Base-by-base conservation (phyloP, 1,140 invertebrate species). In the Pissodes strobi region DNA sequence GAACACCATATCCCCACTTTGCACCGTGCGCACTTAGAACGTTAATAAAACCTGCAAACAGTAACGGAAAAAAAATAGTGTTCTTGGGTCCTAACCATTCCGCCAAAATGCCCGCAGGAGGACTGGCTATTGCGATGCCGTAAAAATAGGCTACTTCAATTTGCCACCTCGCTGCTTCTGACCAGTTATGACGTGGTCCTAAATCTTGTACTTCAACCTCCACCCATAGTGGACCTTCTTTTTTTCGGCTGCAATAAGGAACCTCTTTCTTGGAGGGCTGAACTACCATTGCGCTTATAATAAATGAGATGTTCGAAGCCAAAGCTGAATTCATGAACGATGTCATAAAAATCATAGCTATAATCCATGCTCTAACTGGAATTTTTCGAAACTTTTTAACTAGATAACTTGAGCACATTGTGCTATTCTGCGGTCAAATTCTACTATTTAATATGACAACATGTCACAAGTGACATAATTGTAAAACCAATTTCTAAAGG, bases 81-180 rank as follows among this genome's bases (percentile, higher is more conserved):
- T 65, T 51, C 9, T 63, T 63, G 13, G 68, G 64, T 6, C 68
- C 81, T 22, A 80, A 69, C 52, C 76, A 79, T 56, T 74, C 71
- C 8, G 68, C 63, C 12, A 72, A 23, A 39, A 65, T 22, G 37
- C 73, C 73, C 5, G 64, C 68, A 8, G 66, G 64, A 23, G 68
- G 57, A n/a, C 53, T 60, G 18, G 65, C 63, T 9, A 71, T 46
- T 8, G 69, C 58, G 39, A 70, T 72, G 18, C 85, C 88, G 77
- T 84, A 88, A 72, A 88, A 89, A 69, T 89, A 90, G 2, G 83
- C 81, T 1, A 84, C 80, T 30, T 89, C 64, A 12, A 90, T 77
- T 0, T 84, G 62, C 0, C 86, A 86, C 79, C 88, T 86, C 45
- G 83, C 74, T 34, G 76, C 74, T 57, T 82, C 76, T 53, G 76